Base-by-base conservation (phyloP, 2,113 vertebrate genomes). In the Seriola dumerili region DNA sequence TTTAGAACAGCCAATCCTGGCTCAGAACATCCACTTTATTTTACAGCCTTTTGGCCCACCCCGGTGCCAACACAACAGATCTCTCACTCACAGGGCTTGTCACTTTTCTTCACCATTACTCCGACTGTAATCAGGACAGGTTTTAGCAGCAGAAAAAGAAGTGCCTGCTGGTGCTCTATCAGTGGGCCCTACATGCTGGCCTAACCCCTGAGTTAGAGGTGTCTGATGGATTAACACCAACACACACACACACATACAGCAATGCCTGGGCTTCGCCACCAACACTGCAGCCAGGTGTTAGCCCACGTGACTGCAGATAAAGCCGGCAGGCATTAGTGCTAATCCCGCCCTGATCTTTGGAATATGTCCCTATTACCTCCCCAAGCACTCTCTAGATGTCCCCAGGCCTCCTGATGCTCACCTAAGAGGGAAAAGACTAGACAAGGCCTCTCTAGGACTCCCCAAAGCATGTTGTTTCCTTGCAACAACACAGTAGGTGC, bases 301-400 rank as follows among this genome's bases (percentile, higher is more conserved):
- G 82, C 89, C 92, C 93, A 95, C 91, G 93, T 95, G 95, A 95
- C 82, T 84, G 76, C 83, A 93, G 93, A 95, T 95, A 94, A 95
- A 95, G 92, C 92, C 88, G 79, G 86, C 83, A 88, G 87, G 94
- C 92, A 94, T 95, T 95, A 95, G 94, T 84, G 80, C 88, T 96
- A 95, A 96, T 96, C 94, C 94, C 59, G 73, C 89, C 85, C 91
- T 94, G 94, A 96, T 95, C 93, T 95, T 95, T 94, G 92, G 92
- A 95, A 93, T 93, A 94, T 88, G 93, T 94, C 93, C 89, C 89
- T 89, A 85, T 90, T 92, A 90, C 90, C 92, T 87, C 85, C 67
- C 61, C 76, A 55, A 91, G 85, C 88, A 81, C 91, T 93, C 90
- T 89, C 83, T 86, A 84, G 84, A 87, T 90, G 89, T 92, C 89